Evolutionary conservation across 1,140 invertebrate species (phyloP).

Genomic region (Yoshiicerus persimilis): DNA sequence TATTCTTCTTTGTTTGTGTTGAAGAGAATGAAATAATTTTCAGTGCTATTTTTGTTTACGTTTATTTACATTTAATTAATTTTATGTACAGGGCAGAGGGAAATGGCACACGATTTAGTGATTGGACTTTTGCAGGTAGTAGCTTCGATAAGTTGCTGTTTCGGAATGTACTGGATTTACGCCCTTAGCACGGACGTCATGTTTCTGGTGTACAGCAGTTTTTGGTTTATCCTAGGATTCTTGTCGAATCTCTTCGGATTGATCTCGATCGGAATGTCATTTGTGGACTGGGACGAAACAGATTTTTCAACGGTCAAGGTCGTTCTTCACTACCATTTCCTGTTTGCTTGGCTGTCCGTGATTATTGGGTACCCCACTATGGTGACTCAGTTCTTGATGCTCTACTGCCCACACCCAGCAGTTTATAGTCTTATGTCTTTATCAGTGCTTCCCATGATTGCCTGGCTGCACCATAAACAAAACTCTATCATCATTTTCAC

Average conservation of each 20-base stretch:
- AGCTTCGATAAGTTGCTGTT: background rate
- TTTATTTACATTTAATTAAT: too few relatives aligned
- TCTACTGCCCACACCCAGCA: background rate
- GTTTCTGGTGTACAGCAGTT: background rate
- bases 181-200: background rate
- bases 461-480: background rate
- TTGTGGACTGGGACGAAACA: background rate
- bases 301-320: background rate
- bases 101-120: background rate
- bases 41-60: too few relatives aligned
- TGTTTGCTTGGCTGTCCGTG: background rate
- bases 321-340: background rate
- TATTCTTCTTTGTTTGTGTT: too few relatives aligned
- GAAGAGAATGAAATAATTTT: too few relatives aligned
- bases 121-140: background rate
- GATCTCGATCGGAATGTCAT: background rate
- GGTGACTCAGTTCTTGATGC: background rate
- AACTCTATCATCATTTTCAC: background rate
- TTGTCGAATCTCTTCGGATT: background rate
- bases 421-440: background rate
- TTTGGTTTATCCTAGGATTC: background rate
- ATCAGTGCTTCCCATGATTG: background rate
- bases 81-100: too few relatives aligned
- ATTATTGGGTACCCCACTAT: background rate
- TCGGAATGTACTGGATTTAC: background rate